These are phyloP conservation scores for Sturmia bella DNA, from an alignment of 2,888 invertebrate species.

Conservation along the genomic window DNA sequence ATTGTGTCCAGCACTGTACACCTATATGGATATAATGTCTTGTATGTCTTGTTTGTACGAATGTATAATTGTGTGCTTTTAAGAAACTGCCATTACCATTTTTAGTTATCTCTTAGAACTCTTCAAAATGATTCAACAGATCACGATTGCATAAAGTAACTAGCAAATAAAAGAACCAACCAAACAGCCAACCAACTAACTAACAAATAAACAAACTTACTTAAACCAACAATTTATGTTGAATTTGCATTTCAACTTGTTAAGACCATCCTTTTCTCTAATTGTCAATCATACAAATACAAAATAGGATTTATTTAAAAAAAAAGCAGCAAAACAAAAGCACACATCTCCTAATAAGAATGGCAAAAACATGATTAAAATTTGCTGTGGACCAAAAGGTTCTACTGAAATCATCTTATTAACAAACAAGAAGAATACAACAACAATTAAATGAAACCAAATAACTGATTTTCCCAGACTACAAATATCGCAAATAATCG, in stretches of 20 bases:
- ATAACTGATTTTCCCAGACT: too few relatives aligned
- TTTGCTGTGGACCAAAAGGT: not conserved
- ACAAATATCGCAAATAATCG: too few relatives aligned
- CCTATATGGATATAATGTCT: not conserved
- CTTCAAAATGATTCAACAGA: conserved; percentile 69
- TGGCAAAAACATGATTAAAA: conserved; percentile 8
- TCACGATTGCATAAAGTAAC: conserved; percentile 64
- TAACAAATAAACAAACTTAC: conserved; percentile 59
- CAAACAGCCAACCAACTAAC: conserved; percentile 42
- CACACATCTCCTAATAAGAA: conserved; percentile 26
- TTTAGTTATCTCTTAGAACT: conserved; percentile 67
- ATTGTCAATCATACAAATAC: conserved; percentile 67
- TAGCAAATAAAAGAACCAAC: conserved; percentile 46
- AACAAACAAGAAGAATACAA: not conserved
- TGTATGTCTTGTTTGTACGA: conserved; percentile 15
- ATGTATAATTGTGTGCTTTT: conserved; percentile 8
- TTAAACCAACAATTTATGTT: conserved; percentile 61
- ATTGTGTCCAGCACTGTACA: too few relatives aligned
- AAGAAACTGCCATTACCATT: conserved; percentile 65
- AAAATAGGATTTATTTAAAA: conserved; percentile 58
- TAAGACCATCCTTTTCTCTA: conserved; percentile 67
- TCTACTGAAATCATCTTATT: not conserved
- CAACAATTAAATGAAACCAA: too few relatives aligned
- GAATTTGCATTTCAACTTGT: conserved; percentile 68
- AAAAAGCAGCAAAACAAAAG: conserved; percentile 16